A percentile compares a stretch with the other conserved stretches of the same genome.
Conservation (phyloP, 2,113 vertebrate species). For the Desmodus rotundus region DNA sequence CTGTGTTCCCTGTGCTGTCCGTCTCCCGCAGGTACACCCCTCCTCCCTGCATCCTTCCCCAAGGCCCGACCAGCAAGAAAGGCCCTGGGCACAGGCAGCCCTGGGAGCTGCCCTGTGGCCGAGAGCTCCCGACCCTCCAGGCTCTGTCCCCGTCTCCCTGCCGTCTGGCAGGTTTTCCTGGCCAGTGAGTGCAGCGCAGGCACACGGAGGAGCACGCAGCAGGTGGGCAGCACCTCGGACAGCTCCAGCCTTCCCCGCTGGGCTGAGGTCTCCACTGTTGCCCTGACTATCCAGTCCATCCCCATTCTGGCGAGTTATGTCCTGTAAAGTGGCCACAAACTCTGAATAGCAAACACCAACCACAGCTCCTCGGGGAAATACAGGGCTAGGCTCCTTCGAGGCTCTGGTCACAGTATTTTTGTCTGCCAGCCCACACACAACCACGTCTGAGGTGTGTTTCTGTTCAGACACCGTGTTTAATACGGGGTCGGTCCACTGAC, state of each 20-base stretch:
- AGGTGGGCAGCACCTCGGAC: background rate
- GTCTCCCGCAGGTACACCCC: background rate
- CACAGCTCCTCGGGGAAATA: background rate
- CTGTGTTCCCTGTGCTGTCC: background rate
- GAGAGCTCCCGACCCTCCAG: background rate
- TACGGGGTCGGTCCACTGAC: rapidly evolving
- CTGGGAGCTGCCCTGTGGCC: background rate
- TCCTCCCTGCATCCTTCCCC: background rate
- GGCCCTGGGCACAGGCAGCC: background rate
- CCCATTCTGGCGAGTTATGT: rapidly evolving
- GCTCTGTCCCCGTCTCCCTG: background rate
- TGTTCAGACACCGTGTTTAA: background rate
- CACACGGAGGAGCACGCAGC: rapidly evolving
- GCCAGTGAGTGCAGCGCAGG: rapidly evolving
- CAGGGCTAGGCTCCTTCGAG: background rate
- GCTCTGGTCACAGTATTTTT: background rate
- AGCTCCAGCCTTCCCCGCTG: background rate
- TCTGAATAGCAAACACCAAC: background rate
- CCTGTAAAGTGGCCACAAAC: background rate
- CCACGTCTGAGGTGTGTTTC: background rate
- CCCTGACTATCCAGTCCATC: rapidly evolving
- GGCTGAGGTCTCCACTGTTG: background rate
- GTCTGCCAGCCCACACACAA: background rate
- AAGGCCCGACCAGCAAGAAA: background rate
- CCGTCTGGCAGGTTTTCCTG: background rate